These are phyloP conservation scores for Phyllostomus discolor DNA, from an alignment of 2,113 vertebrate species.

Conservation along the genomic window DNA sequence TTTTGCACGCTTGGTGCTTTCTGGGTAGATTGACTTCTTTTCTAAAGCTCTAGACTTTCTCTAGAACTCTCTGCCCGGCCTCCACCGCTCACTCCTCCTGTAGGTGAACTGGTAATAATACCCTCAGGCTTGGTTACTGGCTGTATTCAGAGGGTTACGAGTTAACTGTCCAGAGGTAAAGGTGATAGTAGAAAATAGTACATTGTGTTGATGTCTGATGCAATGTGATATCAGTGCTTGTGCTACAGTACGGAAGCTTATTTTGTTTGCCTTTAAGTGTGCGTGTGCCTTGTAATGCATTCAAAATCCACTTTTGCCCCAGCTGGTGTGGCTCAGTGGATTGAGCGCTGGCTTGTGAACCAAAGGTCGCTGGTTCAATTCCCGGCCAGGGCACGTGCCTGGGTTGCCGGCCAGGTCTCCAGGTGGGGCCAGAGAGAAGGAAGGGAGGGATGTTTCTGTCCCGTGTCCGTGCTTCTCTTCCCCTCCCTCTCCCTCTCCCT, in stretches of 20 bases:
- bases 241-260: neutral
- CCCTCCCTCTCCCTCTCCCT: too few relatives aligned
- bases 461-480: too few relatives aligned
- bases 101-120: neutral
- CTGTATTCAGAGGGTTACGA: neutral
- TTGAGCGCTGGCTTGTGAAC: too few relatives aligned
- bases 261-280: neutral
- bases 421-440: too few relatives aligned
- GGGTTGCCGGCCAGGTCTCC: too few relatives aligned
- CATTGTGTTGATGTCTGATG: neutral
- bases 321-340: too few relatives aligned
- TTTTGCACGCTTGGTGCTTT: neutral
- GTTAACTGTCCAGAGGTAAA: neutral
- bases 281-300: neutral
- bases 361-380: too few relatives aligned
- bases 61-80: neutral
- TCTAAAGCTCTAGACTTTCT: neutral
- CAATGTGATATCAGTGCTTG: neutral
- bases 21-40: neutral
- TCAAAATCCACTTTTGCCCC: neutral
- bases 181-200: neutral
- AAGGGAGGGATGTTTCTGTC: too few relatives aligned
- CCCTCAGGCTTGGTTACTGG: neutral
- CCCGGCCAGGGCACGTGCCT: too few relatives aligned
- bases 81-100: neutral